Evolutionary conservation across 2,888 invertebrate genomes (phyloP).

Genomic region (Agonopterix subpropinquella): DNA sequence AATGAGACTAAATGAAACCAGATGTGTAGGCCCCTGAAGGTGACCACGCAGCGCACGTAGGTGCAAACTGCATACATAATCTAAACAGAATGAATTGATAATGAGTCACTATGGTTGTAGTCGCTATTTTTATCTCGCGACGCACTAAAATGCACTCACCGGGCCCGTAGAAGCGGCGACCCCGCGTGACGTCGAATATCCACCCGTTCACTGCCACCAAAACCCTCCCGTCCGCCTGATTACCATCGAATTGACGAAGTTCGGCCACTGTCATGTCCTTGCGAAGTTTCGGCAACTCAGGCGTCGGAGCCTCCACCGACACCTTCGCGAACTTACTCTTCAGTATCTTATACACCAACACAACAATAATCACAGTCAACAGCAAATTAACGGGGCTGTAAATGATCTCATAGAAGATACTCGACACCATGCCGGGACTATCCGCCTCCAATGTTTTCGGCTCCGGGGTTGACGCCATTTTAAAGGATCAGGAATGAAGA

Average conservation of each 20-base stretch:
- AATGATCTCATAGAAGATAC: constrained; percentile 70
- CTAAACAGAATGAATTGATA: constrained; percentile 33
- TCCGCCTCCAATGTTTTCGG: constrained; percentile 37
- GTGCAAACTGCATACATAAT: constrained; percentile 23
- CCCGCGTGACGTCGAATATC: constrained; percentile 95
- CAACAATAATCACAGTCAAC: constrained; percentile 77
- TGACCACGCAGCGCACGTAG: not conserved
- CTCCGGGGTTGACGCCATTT: constrained; percentile 52
- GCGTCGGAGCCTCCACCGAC: constrained; percentile 32
- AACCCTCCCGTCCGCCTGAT: constrained; percentile 89
- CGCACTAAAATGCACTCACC: constrained; percentile 76
- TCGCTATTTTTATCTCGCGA: constrained; percentile 54
- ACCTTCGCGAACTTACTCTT: constrained; percentile 54
- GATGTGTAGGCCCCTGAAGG: constrained; percentile 1
- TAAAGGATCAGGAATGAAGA: constrained; percentile 5
- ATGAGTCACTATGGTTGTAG: constrained; percentile 36
- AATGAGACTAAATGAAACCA: not conserved
- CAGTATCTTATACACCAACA: constrained; percentile 81
- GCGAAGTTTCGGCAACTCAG: constrained; percentile 84
- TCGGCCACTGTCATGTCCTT: constrained; percentile 94
- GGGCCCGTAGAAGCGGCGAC: constrained; percentile 94
- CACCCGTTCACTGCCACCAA: constrained; percentile 95
- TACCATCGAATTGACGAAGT: constrained; percentile 90
- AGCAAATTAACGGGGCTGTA: constrained; percentile 80
- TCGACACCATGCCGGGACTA: constrained; percentile 31